A percentile compares a stretch with the other conserved stretches of the same genome.
These are phyloP conservation scores for Salmo trutta DNA, from an alignment of 2,797 vertebrate species.

Conservation along the genomic window DNA sequence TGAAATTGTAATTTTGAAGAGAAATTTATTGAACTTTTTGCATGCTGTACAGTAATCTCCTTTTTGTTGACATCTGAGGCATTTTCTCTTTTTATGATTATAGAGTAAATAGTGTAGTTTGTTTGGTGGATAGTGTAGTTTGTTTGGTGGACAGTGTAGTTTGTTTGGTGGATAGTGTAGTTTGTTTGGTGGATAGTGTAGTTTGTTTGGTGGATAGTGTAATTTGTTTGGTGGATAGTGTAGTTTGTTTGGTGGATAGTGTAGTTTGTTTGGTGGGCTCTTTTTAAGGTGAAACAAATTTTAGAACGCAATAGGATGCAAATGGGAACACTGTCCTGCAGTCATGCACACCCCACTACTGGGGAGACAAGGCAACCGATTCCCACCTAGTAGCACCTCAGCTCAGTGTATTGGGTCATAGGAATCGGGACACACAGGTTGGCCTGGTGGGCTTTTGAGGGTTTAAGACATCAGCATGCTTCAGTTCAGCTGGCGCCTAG, in stretches of 20 bases:
- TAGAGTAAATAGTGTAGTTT: background rate
- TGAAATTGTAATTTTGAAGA: background rate
- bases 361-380: background rate
- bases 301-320: background rate
- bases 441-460: conserved; percentile 37
- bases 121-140: too few species aligned
- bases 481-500: too few species aligned
- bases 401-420: background rate
- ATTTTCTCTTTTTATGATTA: too few species aligned
- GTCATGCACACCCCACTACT: background rate
- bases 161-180: background rate
- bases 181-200: background rate
- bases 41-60: too few species aligned
- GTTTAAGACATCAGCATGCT: background rate
- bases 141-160: background rate
- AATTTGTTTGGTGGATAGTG: background rate
- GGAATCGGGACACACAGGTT: conserved; percentile 9
- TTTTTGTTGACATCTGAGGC: too few species aligned
- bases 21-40: too few species aligned
- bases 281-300: background rate
- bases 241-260: background rate
- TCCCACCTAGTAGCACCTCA: background rate
- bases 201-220: background rate
- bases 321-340: background rate
- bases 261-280: background rate